Evolutionary conservation across 2,797 vertebrate species (phyloP).

Genomic region (Notolabrus celidotus): DNA sequence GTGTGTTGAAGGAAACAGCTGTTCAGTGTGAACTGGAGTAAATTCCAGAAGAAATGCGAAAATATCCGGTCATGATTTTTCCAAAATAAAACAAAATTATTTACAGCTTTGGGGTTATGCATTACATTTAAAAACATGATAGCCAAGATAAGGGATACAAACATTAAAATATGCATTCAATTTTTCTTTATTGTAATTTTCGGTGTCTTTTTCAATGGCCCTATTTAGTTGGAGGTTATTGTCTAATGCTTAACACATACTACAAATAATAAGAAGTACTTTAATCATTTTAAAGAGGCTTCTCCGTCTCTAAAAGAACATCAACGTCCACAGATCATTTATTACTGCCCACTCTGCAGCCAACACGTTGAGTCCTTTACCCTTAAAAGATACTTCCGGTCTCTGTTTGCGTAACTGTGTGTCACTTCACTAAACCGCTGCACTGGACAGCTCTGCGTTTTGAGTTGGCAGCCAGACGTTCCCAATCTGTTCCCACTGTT

Average conservation of each 20-base stretch:
- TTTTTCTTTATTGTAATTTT: no score
- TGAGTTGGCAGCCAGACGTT: conserved; percentile 54
- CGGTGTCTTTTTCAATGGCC: no score
- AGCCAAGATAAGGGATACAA: fast-evolving
- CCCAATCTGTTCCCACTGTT: conserved; percentile 63
- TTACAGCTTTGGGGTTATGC: no score
- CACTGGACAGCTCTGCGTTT: conserved; percentile 54
- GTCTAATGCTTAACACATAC: no score
- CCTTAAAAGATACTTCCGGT: conserved; percentile 42
- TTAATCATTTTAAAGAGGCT: no score
- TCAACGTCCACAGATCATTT: no score
- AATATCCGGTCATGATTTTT: conserved; percentile 23
- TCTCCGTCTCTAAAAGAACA: no score
- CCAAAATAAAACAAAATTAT: conserved; percentile 54
- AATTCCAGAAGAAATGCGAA: neutral
- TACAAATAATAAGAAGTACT: no score
- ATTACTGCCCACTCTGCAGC: no score
- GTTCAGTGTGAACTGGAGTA: conserved; percentile 18
- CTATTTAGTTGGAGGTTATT: no score
- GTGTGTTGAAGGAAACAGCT: conserved; percentile 8
- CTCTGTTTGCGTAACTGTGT: fast-evolving
- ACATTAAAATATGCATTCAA: neutral
- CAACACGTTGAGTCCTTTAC: conserved; percentile 20
- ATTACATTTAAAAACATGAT: no score
- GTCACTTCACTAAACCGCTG: conserved; percentile 39